Base-by-base conservation (phyloP, 2,113 vertebrate genomes). In the Hymenochirus boettgeri region DNA sequence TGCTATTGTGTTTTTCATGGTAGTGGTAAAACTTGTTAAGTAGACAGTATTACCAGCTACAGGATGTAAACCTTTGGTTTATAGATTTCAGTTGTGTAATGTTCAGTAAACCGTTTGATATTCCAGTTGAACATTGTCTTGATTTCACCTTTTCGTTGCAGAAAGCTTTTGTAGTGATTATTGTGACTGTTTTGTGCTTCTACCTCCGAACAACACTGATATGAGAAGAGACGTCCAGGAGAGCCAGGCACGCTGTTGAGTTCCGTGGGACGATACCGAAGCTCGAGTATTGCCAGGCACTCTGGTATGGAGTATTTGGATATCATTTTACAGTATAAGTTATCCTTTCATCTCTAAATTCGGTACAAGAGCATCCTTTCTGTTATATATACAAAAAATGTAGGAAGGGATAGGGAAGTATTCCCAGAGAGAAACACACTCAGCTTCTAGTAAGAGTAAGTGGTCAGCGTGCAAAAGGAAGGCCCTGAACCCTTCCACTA, bases 151-250 rank as follows among this genome's bases (percentile, higher is more conserved):
- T 39, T 5, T 39, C 13, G 3, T 64, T 7, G 26, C 67, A 99
- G 96, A 82, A 84, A 82, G 92, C 93, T 3, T 63, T 96, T n/a
- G n/a, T 52, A 70, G 78, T 4, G 89, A 93, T 0, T 99, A 97
- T 75, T 83, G 76, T 0, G 75, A 71, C 52, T 90, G 93, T 73
- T 79, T 91, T 11, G 75, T 83, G 1, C 82, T n/a, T 87, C 52
- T 95, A 45, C 80, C 92, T 1, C 71, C 82, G 55, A 83, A 85
- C 61, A 96, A 96, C 69, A 37, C 84, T 65, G 87, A 90, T 56
- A 88, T 96, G 85, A 92, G 82, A 61, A 85, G 95, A 27, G 96
- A 99, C 17, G 83, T 95, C 1, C 82, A 90, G 19, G 96, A 99
- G 76, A 88, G 92, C 52, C 93, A 87, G 78, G 91, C 92, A 23